Base-by-base conservation (phyloP, 2,797 vertebrate genomes). In the Pampus argenteus region DNA sequence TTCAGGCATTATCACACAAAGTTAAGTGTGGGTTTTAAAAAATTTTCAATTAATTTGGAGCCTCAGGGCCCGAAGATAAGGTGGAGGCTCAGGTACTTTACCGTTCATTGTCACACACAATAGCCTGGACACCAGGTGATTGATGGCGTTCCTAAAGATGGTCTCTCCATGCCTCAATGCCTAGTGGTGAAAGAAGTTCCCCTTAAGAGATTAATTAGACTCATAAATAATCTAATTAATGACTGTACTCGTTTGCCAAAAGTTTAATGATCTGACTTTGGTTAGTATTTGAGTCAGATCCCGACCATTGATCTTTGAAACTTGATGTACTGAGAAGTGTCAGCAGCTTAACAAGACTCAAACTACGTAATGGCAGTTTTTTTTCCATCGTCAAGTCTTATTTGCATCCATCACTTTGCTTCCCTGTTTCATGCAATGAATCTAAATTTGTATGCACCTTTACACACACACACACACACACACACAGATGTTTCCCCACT, bases 201-300 rank as follows among this genome's bases (percentile, higher is more conserved):
- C 78, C 75, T 76, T 55, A 66, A 76, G 68, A 87, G 89, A 94
- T 93, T 89, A 92, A 94, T 93, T 91, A 89, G 80, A 52, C 84
- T 78, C 88, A 88, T 94, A 92, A 91, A 94, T 84, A 86, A 86
- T 85, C 81, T 65, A 93, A 93, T 94, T 91, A 91, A 91, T 89
- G 86, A 74, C 88, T 83, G 83, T 90, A 86, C 86, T 87, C 84
- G 59, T 90, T 86, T 88, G 81, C 86, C 74, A 74, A 91, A 92
- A 88, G 84, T 93, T 92, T 91, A 94, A 93, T 89, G 91, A 89
- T 84, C 78, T 83, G 74, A 74, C 20, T 86, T 90, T 89, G 44
- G 84, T 94, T 92, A 87, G 91, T 83, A 88, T 93, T 90, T 83
- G 86, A 92, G 86, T 92, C 91, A 88, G 89, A 90, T 88, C 48